A percentile compares a stretch with the other conserved stretches of the same genome.
phyloP scores from a whole-genome alignment of 2,797 vertebrate genomes.

The Holocentrus rufus region DNA sequence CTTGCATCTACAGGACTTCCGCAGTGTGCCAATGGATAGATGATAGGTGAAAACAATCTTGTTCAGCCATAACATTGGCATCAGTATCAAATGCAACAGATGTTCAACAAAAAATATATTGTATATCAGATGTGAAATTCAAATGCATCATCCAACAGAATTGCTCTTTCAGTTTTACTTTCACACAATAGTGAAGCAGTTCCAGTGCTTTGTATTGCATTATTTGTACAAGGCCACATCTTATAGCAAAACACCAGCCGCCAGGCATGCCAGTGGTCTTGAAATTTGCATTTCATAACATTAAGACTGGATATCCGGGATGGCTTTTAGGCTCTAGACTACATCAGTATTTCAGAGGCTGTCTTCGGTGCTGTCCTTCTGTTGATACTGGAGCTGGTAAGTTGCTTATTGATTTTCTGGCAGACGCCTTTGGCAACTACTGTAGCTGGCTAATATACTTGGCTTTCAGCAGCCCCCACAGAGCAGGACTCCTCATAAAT shows the following conservation, averaged over 20 bases:
- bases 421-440: conserved; percentile 75
- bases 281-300: conserved; percentile 44
- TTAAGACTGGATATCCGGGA: conserved; percentile 38
- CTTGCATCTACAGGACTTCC: background rate
- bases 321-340: conserved; percentile 32
- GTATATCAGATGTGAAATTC: conserved; percentile 29
- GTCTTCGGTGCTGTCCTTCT: conserved; percentile 49
- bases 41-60: conserved; percentile 12
- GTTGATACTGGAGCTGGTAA: conserved; percentile 58
- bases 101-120: background rate
- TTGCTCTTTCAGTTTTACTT: conserved; percentile 13
- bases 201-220: background rate
- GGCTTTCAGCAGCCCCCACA: conserved; percentile 73
- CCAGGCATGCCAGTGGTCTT: background rate
- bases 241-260: background rate
- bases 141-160: conserved; percentile 16
- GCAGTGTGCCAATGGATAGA: conserved; percentile 1
- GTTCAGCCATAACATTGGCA: background rate
- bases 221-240: conserved; percentile 9
- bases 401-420: conserved; percentile 81
- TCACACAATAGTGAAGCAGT: conserved; percentile 4
- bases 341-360: conserved; percentile 46
- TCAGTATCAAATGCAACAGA: background rate
- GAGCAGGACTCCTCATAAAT: conserved; percentile 71
- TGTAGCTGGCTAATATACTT: conserved; percentile 76